Base-by-base conservation (phyloP, 2,113 vertebrate species). In the Clarias macrocephalus region DNA sequence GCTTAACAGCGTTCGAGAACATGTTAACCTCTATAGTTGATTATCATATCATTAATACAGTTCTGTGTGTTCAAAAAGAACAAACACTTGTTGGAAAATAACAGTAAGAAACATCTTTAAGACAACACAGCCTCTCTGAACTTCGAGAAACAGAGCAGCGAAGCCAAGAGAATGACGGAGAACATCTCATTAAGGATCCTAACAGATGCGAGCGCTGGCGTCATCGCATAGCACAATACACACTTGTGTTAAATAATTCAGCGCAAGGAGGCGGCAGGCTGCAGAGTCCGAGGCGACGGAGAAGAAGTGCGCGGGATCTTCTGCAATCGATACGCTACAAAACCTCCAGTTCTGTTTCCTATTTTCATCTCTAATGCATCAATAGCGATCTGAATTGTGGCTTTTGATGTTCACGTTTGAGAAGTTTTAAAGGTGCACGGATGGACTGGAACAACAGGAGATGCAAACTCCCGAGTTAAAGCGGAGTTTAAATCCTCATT, bases 241-340 rank as follows among this genome's bases (percentile, higher is more conserved):
- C 65, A 54, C 19, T 75, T 2, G 84, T 16, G 89, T 83, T 89
- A 88, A 89, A 89, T 89, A 89, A 89, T 89, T 87, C 86, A 89
- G 86, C 57, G 42, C 13, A 81, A 88, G 56, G 80, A 89, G 85
- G 85, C 85, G 62, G 85, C 72, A 79, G 84, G 79, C 65, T 52
- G 57, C 19, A 37, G 59, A 21, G 56, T 68, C 54, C 37, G 23
- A 33, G 85, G 30, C 76, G 21, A 57, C 70, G 12, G 57, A 30
- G 70, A 1, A 66, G 6, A 25, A 28, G 56, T 18, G 33, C 57
- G 30, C 37, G 63, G 56, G 62, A 60, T 33, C 76, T 28, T 79
- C 80, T 81, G n/a, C 48, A 6, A 77, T 79, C 88, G 4, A 83
- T 79, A 28, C 62, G 5, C 75, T 57, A 57, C 28, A 56, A 54